Evolutionary conservation across 2,888 invertebrate genomes (phyloP).

Genomic region (Pachydiplax longipennis): DNA sequence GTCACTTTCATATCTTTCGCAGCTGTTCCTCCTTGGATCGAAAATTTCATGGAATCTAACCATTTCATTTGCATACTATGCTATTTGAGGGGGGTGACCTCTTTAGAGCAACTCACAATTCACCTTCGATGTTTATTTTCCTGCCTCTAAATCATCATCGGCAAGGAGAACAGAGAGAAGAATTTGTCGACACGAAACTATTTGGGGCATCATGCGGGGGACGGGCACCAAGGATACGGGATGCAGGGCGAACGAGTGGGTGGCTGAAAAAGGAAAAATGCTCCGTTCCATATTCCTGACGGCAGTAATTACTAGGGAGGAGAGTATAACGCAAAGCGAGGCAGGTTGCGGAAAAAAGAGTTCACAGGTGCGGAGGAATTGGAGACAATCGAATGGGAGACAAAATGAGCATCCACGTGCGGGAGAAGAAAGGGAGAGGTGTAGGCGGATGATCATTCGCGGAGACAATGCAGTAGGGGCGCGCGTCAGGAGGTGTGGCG

Average conservation of each 20-base stretch:
- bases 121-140: too few relatives aligned
- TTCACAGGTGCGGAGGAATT: neutral
- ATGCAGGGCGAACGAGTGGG: neutral
- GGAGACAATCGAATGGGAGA: neutral
- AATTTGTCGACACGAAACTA: neutral
- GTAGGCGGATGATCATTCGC: neutral
- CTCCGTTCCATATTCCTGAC: constrained; percentile 13
- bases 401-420: neutral
- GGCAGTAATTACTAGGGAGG: constrained; percentile 1
- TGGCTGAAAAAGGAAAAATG: neutral
- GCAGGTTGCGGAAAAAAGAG: neutral
- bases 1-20: too few relatives aligned
- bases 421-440: neutral
- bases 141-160: too few relatives aligned
- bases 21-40: too few relatives aligned
- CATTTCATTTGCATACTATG: too few relatives aligned
- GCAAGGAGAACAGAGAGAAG: too few relatives aligned
- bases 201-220: neutral
- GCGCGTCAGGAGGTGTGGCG: neutral
- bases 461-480: neutral
- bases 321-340: neutral
- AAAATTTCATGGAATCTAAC: too few relatives aligned
- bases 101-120: too few relatives aligned
- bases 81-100: too few relatives aligned
- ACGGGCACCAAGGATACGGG: neutral